phyloP scores from a whole-genome alignment of 2,888 invertebrate genomes.

The Zaprionus bogoriensis region DNA sequence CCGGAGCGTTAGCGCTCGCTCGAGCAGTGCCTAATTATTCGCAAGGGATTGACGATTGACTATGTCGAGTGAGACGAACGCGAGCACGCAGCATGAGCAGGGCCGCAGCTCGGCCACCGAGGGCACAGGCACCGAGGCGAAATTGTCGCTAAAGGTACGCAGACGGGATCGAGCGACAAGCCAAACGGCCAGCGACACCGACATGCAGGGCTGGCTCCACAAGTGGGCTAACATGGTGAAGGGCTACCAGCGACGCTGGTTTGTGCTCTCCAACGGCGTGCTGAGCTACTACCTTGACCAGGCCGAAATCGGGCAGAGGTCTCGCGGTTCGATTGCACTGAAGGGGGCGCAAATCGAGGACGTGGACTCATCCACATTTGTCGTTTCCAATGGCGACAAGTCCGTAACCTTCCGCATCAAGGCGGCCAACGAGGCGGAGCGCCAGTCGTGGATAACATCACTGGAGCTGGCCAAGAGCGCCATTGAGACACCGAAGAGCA shows the following conservation, averaged over 20 bases:
- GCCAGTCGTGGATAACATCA: conserved; percentile 98
- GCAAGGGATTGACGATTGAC: conserved; percentile 21
- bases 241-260: conserved; percentile 99
- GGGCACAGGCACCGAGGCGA: background rate
- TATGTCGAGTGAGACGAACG: conserved; percentile 38
- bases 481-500: conserved; percentile 87
- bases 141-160: conserved; percentile 14
- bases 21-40: conserved; percentile 21
- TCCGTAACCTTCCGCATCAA: conserved; percentile 89
- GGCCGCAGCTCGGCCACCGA: background rate
- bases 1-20: conserved; percentile 10
- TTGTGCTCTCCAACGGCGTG: conserved; percentile 97
- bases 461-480: conserved; percentile 96
- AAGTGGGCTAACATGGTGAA: conserved; percentile 99
- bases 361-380: conserved; percentile 97
- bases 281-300: conserved; percentile 94
- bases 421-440: conserved; percentile 96
- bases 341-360: conserved; percentile 96
- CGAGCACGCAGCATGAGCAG: background rate
- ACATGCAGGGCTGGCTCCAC: conserved; percentile 92
- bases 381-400: conserved; percentile 97
- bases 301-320: conserved; percentile 98
- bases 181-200: conserved; percentile 40
- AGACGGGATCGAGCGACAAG: conserved; percentile 3
- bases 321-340: conserved; percentile 97